Base-by-base conservation (phyloP, 1,140 invertebrate genomes). In the Trichoplusia ni region DNA sequence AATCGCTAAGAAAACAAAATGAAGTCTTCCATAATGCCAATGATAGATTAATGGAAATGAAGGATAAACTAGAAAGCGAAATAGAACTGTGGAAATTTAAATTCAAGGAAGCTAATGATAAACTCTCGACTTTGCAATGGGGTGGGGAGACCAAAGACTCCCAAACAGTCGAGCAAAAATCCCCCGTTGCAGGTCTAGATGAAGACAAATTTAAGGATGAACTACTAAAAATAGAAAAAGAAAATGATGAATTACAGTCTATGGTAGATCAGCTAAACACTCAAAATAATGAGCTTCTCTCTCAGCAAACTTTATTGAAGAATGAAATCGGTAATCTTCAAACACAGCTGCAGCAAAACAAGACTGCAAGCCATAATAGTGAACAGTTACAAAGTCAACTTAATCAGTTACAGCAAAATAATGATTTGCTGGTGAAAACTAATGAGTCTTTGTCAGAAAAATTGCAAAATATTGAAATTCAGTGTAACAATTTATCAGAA, bases 21-120 rank as follows among this genome's bases (percentile, higher is more conserved):
- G 95, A 96, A 66, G 92, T 95, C 4, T 82, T 97, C 6, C 93
- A 93, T 2, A 91, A 93, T 13, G 95, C 95, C n/a, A 96, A 97
- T 79, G 95, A 96, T 29, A 92, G 93, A 44, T 92, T 96, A 69
- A 82, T 94, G 2, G 95, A 96, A 75, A 93, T 95, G 83, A 96
- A 96, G 86, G 95, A 97, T 80, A 94, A 94, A 62, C 93, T 96
- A 84, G 95, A 96, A 67, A 91, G 90, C 73, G 94, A 95, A 81
- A 91, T 94, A 64, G 92, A 95, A 67, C 91, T 95, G 67, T 94
- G 94, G 82, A 93, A 94, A 76, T 93, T 92, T 19, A 93, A 94
- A 73, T 94, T 93, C 72, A 92, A 94, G 67, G 93, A 95, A 77
- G 84, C 94, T 2, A 90, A 86, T 64, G 89, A 92, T 19, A 94